phyloP scores from a whole-genome alignment of 2,113 vertebrate genomes.

The Leptobrachium ailaonicum region DNA sequence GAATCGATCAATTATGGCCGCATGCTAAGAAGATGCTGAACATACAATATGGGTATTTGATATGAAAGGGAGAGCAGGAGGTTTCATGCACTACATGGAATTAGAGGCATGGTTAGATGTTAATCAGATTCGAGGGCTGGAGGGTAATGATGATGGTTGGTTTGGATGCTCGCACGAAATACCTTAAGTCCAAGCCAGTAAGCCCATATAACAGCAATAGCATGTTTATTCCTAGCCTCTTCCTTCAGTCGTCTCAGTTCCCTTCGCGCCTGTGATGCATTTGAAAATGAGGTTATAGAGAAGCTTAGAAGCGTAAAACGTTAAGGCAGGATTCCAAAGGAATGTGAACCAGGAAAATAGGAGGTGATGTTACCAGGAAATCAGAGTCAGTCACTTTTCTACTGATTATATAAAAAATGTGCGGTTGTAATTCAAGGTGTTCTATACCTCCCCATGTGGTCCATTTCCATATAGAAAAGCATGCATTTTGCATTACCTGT shows the following conservation, averaged over 20 bases:
- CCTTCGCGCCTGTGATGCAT: constrained; percentile 87
- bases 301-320: constrained; percentile 67
- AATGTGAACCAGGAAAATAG: constrained; percentile 7
- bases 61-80: constrained; percentile 45
- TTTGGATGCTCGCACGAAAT: constrained; percentile 73
- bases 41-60: neutral
- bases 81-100: constrained; percentile 58
- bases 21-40: constrained; percentile 12
- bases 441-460: neutral
- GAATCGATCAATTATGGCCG: neutral
- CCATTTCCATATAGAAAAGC: neutral
- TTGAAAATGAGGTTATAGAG: constrained; percentile 71
- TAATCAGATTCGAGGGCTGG: constrained; percentile 30
- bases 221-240: constrained; percentile 90
- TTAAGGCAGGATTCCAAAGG: constrained; percentile 62
- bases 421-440: too few relatives aligned
- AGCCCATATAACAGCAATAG: constrained; percentile 98
- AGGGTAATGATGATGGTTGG: constrained; percentile 59
- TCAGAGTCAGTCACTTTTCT: neutral
- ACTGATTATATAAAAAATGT: neutral
- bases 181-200: constrained; percentile 98
- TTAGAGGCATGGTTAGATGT: constrained; percentile 43
- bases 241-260: constrained; percentile 96
- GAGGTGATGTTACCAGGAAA: neutral
- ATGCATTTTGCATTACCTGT: constrained; percentile 73